A percentile compares a stretch with the other conserved stretches of the same genome.
Conservation (phyloP, 2,797 vertebrate genomes). For the Cryptoprocta ferox region DNA sequence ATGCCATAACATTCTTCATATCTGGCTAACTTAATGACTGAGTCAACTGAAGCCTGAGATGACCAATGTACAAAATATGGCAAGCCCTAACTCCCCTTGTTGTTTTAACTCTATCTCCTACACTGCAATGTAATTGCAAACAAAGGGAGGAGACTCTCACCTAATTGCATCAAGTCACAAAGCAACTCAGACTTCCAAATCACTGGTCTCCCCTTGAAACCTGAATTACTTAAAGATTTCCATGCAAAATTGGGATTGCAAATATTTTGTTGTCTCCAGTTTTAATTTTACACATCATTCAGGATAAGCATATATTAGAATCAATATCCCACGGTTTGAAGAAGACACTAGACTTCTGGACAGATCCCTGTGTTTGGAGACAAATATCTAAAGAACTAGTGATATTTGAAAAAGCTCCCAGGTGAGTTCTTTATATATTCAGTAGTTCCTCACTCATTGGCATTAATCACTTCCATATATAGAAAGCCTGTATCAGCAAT, state of each 20-base stretch:
- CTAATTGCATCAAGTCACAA: constrained; percentile 25
- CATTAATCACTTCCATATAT: constrained; percentile 48
- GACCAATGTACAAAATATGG: neutral
- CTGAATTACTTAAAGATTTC: constrained; percentile 19
- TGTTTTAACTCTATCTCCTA: neutral
- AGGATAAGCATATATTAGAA: constrained; percentile 5
- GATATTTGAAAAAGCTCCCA: constrained; percentile 5
- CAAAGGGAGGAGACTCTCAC: neutral
- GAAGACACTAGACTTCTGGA: neutral
- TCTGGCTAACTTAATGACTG: neutral
- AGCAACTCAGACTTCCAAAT: neutral
- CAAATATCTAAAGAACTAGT: constrained; percentile 10
- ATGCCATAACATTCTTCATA: neutral
- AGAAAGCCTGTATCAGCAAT: constrained; percentile 25
- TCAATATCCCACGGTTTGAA: neutral
- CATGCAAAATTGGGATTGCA: neutral
- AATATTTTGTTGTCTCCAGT: neutral
- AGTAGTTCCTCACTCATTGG: neutral
- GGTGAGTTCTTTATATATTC: constrained; percentile 30
- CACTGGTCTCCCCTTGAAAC: neutral
- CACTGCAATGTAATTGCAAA: neutral
- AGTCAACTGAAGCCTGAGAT: neutral
- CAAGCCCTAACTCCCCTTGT: neutral
- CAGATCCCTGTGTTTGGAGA: neutral
- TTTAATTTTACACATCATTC: neutral